Evolutionary conservation across 1,140 invertebrate genomes (phyloP).

Genomic region (Gryon sp.): DNA sequence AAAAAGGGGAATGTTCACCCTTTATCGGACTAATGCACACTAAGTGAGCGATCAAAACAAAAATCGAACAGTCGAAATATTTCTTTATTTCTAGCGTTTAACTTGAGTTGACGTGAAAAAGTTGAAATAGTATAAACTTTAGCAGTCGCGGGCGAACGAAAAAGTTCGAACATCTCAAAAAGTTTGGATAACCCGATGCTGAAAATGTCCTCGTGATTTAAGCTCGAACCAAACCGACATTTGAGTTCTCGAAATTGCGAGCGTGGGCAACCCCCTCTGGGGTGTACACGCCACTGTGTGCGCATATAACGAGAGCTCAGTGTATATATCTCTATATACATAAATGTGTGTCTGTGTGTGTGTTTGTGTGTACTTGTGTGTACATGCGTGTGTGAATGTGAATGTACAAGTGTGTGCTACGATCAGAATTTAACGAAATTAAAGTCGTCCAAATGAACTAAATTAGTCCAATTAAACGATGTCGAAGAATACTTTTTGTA

Average conservation of each 20-base stretch:
- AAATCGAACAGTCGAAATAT: slow-evolving; percentile 33
- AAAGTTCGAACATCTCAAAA: slow-evolving; percentile 58
- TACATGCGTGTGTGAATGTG: slow-evolving; percentile 7
- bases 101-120: slow-evolving; percentile 51
- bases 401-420: slow-evolving; percentile 18
- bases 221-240: slow-evolving; percentile 55
- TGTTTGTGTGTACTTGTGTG: too few species aligned
- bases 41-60: slow-evolving; percentile 32
- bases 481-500: slow-evolving; percentile 45
- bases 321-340: too few species aligned
- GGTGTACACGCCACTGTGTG: slow-evolving; percentile 42
- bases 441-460: slow-evolving; percentile 50
- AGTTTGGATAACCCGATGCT: slow-evolving; percentile 61
- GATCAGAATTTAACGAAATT: slow-evolving; percentile 59
- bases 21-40: slow-evolving; percentile 1
- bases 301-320: slow-evolving; percentile 41
- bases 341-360: too few species aligned
- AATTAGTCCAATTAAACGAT: slow-evolving; percentile 55
- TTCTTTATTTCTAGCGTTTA: slow-evolving; percentile 51
- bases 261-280: slow-evolving; percentile 53
- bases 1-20: not conserved
- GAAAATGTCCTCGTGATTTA: slow-evolving; percentile 62
- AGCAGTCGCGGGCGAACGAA: slow-evolving; percentile 43
- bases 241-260: slow-evolving; percentile 59
- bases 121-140: slow-evolving; percentile 59